Evolutionary conservation across 2,888 invertebrate species (phyloP).

Genomic region (Drosophila melanosoma): DNA sequence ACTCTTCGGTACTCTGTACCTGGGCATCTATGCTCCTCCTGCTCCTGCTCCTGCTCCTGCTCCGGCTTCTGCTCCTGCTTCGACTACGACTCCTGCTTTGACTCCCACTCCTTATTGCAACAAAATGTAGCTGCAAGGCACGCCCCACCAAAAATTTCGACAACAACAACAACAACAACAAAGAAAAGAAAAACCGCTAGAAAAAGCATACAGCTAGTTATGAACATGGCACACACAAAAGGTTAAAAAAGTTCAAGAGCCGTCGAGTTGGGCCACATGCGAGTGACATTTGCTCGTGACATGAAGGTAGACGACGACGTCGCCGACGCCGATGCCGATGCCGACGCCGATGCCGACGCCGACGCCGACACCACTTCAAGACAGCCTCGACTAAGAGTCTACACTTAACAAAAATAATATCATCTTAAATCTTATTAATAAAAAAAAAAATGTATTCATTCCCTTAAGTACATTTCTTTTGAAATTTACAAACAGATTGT

Average conservation of each 20-base stretch:
- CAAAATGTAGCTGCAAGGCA: conserved; percentile 36
- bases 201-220: conserved; percentile 57
- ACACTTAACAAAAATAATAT: not conserved
- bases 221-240: conserved; percentile 70
- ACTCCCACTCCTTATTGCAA: conserved; percentile 4
- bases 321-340: conserved; percentile 37
- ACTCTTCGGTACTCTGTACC: conserved; percentile 24
- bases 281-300: conserved; percentile 78
- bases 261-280: conserved; percentile 71
- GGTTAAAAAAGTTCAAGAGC: conserved; percentile 78
- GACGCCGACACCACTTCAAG: conserved; percentile 60
- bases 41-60: conserved; percentile 2
- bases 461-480: not conserved
- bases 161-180: not conserved
- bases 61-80: conserved; percentile 10
- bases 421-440: not conserved
- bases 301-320: conserved; percentile 66
- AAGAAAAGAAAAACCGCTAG: not conserved
- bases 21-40: not conserved
- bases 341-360: conserved; percentile 42
- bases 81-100: too few species aligned
- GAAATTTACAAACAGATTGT: too few species aligned
- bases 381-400: conserved; percentile 33
- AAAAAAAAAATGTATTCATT: too few species aligned
- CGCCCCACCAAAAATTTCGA: conserved; percentile 39